phyloP scores from a whole-genome alignment of 2,888 invertebrate species.

The Tetranychus truncatus region DNA sequence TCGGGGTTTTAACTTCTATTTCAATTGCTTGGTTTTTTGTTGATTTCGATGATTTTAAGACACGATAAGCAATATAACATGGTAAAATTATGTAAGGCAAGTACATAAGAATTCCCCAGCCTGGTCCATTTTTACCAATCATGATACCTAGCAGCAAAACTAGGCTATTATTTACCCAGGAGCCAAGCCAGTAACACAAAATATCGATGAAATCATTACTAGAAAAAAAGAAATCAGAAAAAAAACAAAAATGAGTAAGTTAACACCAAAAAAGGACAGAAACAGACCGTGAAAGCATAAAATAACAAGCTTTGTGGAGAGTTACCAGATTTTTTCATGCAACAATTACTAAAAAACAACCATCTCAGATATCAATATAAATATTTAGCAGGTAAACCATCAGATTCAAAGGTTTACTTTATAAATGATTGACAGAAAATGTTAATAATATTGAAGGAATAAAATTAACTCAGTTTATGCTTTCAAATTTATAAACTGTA shows the following conservation, averaged over 20 bases:
- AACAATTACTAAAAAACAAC: too few species aligned
- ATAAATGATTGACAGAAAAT: too few species aligned
- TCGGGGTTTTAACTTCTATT: not conserved
- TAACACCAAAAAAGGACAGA: not conserved
- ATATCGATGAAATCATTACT: not conserved
- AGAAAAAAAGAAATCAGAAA: not conserved
- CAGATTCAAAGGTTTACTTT: too few species aligned
- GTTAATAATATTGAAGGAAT: too few species aligned
- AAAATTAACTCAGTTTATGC: too few species aligned
- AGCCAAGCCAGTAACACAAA: slow-evolving; percentile 4
- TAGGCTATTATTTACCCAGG: not conserved
- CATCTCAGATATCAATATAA: too few species aligned
- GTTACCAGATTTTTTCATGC: too few species aligned
- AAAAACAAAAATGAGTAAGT: not conserved
- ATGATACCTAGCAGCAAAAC: slow-evolving; percentile 3
- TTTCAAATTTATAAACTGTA: too few species aligned
- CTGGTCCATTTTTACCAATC: slow-evolving; percentile 1
- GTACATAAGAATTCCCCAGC: not conserved
- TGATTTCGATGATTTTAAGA: not conserved
- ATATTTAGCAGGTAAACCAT: too few species aligned
- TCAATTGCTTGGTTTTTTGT: not conserved
- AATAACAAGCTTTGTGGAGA: too few species aligned
- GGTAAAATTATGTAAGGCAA: not conserved
- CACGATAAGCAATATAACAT: not conserved
- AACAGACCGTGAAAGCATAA: not conserved